Evolutionary conservation across 2,113 vertebrate genomes (phyloP).

Genomic region (Cyprinodon variegatus): DNA sequence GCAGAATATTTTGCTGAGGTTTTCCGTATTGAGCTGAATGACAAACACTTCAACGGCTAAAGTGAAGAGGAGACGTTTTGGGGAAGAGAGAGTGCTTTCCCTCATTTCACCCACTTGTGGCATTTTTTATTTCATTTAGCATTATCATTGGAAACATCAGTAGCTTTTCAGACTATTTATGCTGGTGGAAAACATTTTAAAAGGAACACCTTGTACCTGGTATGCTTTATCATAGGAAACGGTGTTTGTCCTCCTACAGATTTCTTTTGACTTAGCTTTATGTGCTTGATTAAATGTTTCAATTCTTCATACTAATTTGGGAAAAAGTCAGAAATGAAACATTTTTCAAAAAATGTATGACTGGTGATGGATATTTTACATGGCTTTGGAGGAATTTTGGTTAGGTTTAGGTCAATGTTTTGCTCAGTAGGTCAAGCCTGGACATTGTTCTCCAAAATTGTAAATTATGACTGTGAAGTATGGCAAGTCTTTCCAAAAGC

Average conservation of each 20-base stretch:
- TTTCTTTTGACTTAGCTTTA: neutral
- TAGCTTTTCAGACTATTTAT: conserved; percentile 1
- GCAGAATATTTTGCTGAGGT: conserved; percentile 43
- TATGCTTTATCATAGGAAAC: neutral
- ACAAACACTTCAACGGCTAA: conserved; percentile 63
- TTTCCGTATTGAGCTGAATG: conserved; percentile 59
- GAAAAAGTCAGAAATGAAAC: no score
- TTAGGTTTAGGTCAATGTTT: neutral
- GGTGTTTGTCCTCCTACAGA: neutral
- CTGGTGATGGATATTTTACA: no score
- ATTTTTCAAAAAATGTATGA: no score
- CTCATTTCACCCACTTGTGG: conserved; percentile 55
- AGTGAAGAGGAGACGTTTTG: conserved; percentile 47
- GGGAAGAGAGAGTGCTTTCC: conserved; percentile 36
- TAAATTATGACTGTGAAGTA: no score
- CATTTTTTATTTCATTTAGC: conserved; percentile 46
- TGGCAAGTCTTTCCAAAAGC: no score
- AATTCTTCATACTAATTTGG: neutral
- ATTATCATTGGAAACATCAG: conserved; percentile 8
- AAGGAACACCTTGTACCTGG: neutral
- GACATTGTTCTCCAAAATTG: no score
- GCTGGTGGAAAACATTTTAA: neutral
- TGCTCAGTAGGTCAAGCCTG: neutral
- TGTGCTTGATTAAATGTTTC: neutral
- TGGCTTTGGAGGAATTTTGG: neutral